Base-by-base conservation (phyloP, 53 echinoderm and acorn worm genomes). In the Paracentrotus lividus region DNA sequence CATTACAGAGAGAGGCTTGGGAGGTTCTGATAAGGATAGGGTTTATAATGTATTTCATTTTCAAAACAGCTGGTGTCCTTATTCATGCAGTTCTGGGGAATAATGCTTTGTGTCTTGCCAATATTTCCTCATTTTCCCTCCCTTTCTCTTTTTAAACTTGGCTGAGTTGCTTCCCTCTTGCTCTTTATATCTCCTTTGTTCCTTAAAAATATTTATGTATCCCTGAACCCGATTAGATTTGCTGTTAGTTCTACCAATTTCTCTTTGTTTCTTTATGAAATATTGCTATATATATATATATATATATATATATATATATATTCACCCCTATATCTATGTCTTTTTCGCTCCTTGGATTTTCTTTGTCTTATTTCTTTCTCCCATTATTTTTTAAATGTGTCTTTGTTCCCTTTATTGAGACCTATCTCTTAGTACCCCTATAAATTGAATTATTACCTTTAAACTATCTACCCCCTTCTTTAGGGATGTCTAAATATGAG, bases 61-160 rank as follows among this genome's bases (percentile, higher is more conserved):
- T n/a, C 44, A 4, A 34, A 23, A 81, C 81, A 81, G 81, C 81
- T 81, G 81, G 81, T 81, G 81, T 81, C 47, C 81, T 47, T 8
- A n/a, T 81, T 81, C 81, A 24, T 26, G 26, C 81, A 81, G 81
- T 45, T 81, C 0, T 1, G n/a, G n/a, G 49, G 81, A 81, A 81
- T 44, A 42, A 36, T 33, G 20, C 87, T 87, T 56, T 87, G 55
- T 87, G 13, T 34, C 87, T 53, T 87, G 54, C 87, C 87, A 56
- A 54, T 13, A 54, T 36, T 56, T 87, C 56, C 57, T 87, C 57
- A 55, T 87, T 56, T 87, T 32, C 44, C 57, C 42, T 38, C 40
- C 31, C 18, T 9, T 56, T 24, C 53, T 87, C 26, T 9, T 21
- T 18, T 87, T 23, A 45, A 56, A 36, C 36, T 57, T 87, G 54